Evolutionary conservation across 2,797 vertebrate species (phyloP), one percentile per base, ranked within the genome.

Genomic region (Chaenodraco wilsoni): DNA sequence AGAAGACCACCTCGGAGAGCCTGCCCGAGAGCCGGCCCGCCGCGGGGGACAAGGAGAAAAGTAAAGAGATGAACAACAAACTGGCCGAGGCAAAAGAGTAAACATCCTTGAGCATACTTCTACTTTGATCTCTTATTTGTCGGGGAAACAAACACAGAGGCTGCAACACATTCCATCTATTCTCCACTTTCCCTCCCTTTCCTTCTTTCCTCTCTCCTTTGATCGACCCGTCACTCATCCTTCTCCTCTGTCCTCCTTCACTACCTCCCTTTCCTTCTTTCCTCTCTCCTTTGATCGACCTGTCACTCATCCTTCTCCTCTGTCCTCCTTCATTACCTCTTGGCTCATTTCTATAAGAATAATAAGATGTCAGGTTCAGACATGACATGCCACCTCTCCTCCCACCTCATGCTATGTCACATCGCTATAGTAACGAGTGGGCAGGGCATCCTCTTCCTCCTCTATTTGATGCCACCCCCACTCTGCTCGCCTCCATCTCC

Each of bases 41-140:
- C 12, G 95, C 95, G 50, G 96, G 95, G 62, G 95, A 96, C 92
- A 97, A 96, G 95, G 97, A 98, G 96, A 98, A 97, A 95, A 97
- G 96, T 93, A 97, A 98, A 96, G 97, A 99, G 97, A 97, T 98
- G 94, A 99, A 99, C 97, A 99, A 99, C 97, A 99, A 99, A 96
- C 96, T 99, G 96, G 98, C 98, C 94, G 98, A 99, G 94, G 98
- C 98, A 76, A 99, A 99, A 98, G 98, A 99, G 97, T 99, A 98
- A 98, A 97, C 96, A 95, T 93, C 95, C 95, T 94, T 94, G 79
- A 92, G 93, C 89, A 87, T 95, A 96, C 95, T 97, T 97, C 91
- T 89, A 40, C 72, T 86, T 90, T 91, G 81, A 50, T 84, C 92
- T 89, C 69, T 83, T 87, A 1, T 86, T 73, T 74, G 65, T 45